These are phyloP conservation scores for Balanococcus diminutus DNA, from an alignment of 2,888 invertebrate genomes.

Conservation along the genomic window DNA sequence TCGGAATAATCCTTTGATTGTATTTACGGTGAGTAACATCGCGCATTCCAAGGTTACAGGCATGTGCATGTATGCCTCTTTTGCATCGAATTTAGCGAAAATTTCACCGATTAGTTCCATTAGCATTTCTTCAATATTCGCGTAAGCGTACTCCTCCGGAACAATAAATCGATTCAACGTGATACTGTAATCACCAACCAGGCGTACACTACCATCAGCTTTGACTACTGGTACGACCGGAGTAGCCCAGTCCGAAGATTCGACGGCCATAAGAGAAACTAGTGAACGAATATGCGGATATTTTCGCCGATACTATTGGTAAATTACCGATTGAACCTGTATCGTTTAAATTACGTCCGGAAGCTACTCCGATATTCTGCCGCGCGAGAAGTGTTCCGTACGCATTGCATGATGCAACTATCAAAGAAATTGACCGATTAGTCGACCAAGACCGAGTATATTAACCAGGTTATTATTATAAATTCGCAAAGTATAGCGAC, in stretches of 20 bases:
- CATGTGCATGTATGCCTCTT: neutral
- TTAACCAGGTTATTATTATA: too few species aligned
- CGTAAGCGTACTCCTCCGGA: neutral
- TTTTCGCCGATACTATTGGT: neutral
- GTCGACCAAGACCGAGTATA: neutral
- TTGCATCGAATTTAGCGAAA: neutral
- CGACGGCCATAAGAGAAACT: neutral
- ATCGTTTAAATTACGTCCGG: neutral
- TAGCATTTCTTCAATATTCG: slow-evolving; percentile 1
- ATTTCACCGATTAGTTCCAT: neutral
- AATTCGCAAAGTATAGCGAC: too few species aligned
- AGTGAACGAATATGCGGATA: neutral
- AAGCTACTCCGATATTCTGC: too few species aligned
- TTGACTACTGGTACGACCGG: neutral
- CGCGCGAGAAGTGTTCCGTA: too few species aligned
- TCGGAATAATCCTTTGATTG: neutral
- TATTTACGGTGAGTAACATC: neutral
- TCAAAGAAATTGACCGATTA: neutral
- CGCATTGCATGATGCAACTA: too few species aligned
- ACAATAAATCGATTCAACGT: neutral
- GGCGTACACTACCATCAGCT: neutral
- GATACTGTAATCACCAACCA: neutral
- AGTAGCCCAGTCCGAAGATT: neutral
- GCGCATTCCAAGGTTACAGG: neutral
- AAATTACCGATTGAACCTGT: neutral